Evolutionary conservation across 1,140 invertebrate species (phyloP).

Genomic region (Drosophila albomicans): DNA sequence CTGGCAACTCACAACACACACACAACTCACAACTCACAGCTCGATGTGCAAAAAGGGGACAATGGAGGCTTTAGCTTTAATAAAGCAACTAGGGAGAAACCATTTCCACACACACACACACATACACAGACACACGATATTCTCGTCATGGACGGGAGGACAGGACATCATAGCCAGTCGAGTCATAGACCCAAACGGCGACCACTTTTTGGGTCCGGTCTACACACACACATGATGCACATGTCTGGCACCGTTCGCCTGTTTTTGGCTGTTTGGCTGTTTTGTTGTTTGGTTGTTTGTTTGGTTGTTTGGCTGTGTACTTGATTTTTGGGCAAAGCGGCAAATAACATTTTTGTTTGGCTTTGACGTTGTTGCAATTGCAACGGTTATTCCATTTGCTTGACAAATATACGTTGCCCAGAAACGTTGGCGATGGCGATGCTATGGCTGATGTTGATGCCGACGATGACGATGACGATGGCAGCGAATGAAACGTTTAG

Average conservation of each 20-base stretch:
- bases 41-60: conserved; percentile 76
- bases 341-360: conserved; percentile 83
- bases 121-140: conserved; percentile 14
- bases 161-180: conserved; percentile 13
- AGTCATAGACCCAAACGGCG: conserved; percentile 15
- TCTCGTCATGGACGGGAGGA: conserved; percentile 6
- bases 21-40: conserved; percentile 56
- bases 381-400: conserved; percentile 82
- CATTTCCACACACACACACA: conserved; percentile 21
- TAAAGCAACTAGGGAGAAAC: conserved; percentile 71
- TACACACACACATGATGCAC: conserved; percentile 15
- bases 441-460: not conserved
- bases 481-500: conserved; percentile 57
- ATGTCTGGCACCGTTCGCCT: conserved; percentile 40
- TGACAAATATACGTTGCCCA: conserved; percentile 77
- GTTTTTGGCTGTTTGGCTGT: conserved; percentile 33
- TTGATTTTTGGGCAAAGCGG: conserved; percentile 82
- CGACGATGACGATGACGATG: conserved; percentile 11
- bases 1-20: conserved; percentile 48
- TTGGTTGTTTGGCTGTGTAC: conserved; percentile 70
- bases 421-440: not conserved
- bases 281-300: conserved; percentile 19
- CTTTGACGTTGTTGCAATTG: conserved; percentile 82
- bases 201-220: conserved; percentile 48
- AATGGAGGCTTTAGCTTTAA: conserved; percentile 80